Conservation (phyloP, 2,113 vertebrate genomes). For the Ranitomeya variabilis region DNA sequence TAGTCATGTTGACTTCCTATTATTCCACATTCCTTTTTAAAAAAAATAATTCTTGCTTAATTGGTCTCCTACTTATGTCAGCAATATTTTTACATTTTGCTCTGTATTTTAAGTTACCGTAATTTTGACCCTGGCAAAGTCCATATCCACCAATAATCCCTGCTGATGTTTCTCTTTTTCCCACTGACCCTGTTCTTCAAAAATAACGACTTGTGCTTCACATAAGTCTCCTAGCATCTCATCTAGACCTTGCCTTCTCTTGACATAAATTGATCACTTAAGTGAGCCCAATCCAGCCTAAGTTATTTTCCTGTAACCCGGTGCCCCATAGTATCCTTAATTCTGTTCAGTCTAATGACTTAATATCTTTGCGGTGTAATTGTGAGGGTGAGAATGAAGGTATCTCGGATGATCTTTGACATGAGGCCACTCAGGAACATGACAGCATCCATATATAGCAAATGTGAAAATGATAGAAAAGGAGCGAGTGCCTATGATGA, state of each 20-base stretch:
- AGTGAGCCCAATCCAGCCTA: slow-evolving; percentile 26
- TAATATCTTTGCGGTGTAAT: slow-evolving; percentile 36
- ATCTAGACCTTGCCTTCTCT: not conserved
- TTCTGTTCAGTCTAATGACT: slow-evolving; percentile 47
- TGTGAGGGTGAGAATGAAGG: slow-evolving; percentile 24
- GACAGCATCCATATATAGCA: slow-evolving; percentile 48
- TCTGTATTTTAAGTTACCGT: not conserved
- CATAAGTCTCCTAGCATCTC: slow-evolving; percentile 13
- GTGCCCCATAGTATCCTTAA: slow-evolving; percentile 25
- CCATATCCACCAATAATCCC: not conserved
- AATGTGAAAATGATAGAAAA: slow-evolving; percentile 44
- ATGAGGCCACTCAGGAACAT: slow-evolving; percentile 45
- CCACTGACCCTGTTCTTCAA: not conserved
- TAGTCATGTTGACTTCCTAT: not conserved
- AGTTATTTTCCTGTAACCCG: slow-evolving; percentile 30
- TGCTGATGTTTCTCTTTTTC: not conserved
- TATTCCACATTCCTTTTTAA: not conserved
- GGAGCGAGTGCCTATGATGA: slow-evolving; percentile 28
- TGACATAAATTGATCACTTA: slow-evolving; percentile 52
- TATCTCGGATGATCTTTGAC: slow-evolving; percentile 38
- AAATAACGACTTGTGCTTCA: slow-evolving; percentile 24
- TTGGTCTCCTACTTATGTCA: not conserved
- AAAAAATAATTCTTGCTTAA: not conserved
- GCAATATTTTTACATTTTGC: not conserved
- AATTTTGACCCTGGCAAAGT: not conserved